Evolutionary conservation across 2,113 vertebrate species (phyloP).

Genomic region (Corvus hawaiiensis): DNA sequence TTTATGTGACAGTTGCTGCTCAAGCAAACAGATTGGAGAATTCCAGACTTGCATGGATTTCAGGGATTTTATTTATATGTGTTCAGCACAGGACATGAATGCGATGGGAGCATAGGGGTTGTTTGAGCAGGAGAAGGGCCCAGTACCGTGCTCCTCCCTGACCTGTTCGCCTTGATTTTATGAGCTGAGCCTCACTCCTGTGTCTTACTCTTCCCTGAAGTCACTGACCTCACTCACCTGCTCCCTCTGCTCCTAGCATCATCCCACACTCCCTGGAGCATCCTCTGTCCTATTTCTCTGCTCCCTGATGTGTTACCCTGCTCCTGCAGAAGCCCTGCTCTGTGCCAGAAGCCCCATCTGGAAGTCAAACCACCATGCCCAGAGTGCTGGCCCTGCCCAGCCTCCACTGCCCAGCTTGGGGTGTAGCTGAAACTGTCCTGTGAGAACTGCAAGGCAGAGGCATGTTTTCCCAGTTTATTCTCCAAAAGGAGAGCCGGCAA

Average conservation of each 20-base stretch:
- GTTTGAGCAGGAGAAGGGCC: background rate
- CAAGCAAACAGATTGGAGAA: constrained; percentile 44
- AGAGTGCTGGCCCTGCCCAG: background rate
- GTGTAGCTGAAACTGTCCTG: background rate
- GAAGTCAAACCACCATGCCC: accelerated
- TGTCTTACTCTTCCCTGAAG: background rate
- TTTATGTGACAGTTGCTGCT: constrained; percentile 42
- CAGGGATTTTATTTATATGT: background rate
- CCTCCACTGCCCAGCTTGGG: background rate
- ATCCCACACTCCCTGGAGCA: background rate
- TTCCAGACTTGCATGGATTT: background rate
- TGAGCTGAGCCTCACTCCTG: background rate
- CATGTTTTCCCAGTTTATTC: background rate
- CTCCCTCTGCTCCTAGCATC: background rate
- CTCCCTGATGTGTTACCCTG: background rate
- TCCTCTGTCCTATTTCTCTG: background rate
- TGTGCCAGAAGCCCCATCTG: background rate
- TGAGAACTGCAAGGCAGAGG: background rate
- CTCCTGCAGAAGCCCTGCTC: background rate
- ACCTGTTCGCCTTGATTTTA: background rate
- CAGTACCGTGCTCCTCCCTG: background rate
- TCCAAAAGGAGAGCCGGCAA: constrained; percentile 7
- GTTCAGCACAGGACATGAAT: background rate
- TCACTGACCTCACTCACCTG: background rate
- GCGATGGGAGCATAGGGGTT: background rate